Base-by-base conservation (phyloP, 92 coral and sea anemone species). In the Epizoanthus rinbou region DNA sequence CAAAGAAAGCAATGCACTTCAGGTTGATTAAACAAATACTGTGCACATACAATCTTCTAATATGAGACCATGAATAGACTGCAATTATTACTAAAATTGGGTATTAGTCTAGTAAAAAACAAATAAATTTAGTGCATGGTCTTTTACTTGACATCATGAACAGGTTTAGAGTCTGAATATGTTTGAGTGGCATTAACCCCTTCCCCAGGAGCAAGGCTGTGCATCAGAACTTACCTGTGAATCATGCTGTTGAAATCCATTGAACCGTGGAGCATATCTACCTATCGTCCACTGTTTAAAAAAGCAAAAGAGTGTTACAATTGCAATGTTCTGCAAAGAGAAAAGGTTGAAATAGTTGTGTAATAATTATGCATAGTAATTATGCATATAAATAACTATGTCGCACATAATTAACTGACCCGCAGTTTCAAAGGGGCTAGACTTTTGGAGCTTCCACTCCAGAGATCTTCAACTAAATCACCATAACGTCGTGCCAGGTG, bases 221-320 rank as follows among this genome's bases (percentile, higher is more conserved):
- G 9, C 5, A 50, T 21, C 3, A 57, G 21, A 13, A 57, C 86
- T 66, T 56, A 95, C 98, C 90, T 95, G 98, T 10, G 98, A 93
- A 52, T 95, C 98, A 65, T 95, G 98, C 41, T 95, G 98, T 64
- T 95, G 98, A 76, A 93, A 95, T 54, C 98, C 98, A 88, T 91
- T 93, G 84, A 95, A 95, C 62, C 98, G 95, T 17, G 98, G 98
- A 0, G 98, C 98, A 88, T 93, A 95, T 57, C 98, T 87, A 10
- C 98, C 98, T 73, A 95, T 93, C 28, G 98, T 95, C 98, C 98
- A 95, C 98, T 95, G 69, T 23, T 45, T 54, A 33, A 37, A 22
- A 68, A 19, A 65, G 31, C 31, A 28, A 43, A 59, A 63, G 59
- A 75, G 18, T 37, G 54, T 50, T 50, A 79, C 52, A 53, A 33